Base-by-base conservation (phyloP, 1,140 invertebrate genomes). In the Cryptotermes secundus region DNA sequence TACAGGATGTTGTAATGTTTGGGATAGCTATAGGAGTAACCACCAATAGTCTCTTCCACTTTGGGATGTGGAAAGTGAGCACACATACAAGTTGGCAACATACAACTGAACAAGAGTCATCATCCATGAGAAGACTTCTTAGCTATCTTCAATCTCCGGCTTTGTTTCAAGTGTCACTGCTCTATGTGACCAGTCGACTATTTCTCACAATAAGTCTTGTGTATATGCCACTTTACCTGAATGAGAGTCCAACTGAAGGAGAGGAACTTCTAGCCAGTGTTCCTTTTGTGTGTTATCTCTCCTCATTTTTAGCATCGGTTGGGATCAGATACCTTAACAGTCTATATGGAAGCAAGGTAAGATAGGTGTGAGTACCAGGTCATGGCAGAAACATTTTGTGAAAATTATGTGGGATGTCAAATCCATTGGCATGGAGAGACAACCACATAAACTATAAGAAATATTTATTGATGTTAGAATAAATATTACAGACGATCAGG, bases 221-320 rank as follows among this genome's bases (percentile, higher is more conserved):
- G 7, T 98, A 97, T 87, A 93, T 97, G 80, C 96, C 96, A 9
- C 90, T 97, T 86, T 98, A 96, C 89, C 92, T 97, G 79, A 95
- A 96, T 86, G 95, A 97, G 89, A 91, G 94, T 36, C 88, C 94
- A 24, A 87, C 92, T 34, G 87, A 93, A n/a, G 88, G 90, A 24
- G 24, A 49, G 93, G 93, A 92, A 87, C 92, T 94, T 85, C 93
- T 99, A 26, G 97, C 97, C 1, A 96, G 95, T 35, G 94, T 98
- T 36, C 97, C 97, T 0, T 90, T 99, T 31, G 93, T 95, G 1
- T 94, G 96, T 36, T 99, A 96, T 89, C 87, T 96, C 7, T 93
- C 95, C 24, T 97, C 97, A 1, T 96, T 99, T 88, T 85, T 95
- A 1, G 93, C 96, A 1, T 96, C 98, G 0, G 89, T 97, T 35